Base-by-base conservation (phyloP, 2,888 invertebrate species). In the Eremobia ochroleuca region DNA sequence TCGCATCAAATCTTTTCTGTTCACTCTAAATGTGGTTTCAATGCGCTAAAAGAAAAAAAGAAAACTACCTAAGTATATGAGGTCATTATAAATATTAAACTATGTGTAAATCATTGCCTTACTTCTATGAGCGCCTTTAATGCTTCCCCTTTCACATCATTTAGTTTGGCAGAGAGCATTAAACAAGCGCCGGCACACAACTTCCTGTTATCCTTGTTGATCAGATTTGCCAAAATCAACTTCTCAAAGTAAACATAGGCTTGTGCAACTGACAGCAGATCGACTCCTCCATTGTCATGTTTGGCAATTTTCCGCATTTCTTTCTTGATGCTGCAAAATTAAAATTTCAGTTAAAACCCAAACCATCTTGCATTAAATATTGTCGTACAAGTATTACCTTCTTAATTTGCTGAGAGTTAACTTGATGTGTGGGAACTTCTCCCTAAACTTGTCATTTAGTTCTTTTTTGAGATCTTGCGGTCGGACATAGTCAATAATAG, bases 211-310 rank as follows among this genome's bases (percentile, higher is more conserved):
- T 98, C 98, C 95, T 99, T 99, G 92, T 99, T 99, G 71, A 99
- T 99, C 80, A 99, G 97, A 92, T 98, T 98, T 86, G 98, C 98
- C 71, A 99, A 97, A 88, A 99, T 99, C 74, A 99, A 97, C 94
- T 99, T 99, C 94, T 99, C 99, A 95, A 99, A 99, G 96, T 99
- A 99, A n/a, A 99, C 99, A 93, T 99, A 99, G 0, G 99, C 98
- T 94, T 99, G 99, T 31, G 99, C 99, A 31, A 99, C 98, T 1
- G 99, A 99, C 81, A 99, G 97, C 79, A 99, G 97, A 96, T 99
- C 99, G 77, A 98, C 97, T 71, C 97, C 97, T 79, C 98, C 98
- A 89, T 97, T 98, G 94, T 99, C 99, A 90, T 98, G 97, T 94
- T 98, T 98, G 4, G 98, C 98, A 78, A 99, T 99, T 94, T 99